Evolutionary conservation across 2,797 vertebrate genomes (phyloP), one percentile per base, ranked within the genome.

Genomic region (Rachycentron canadum): DNA sequence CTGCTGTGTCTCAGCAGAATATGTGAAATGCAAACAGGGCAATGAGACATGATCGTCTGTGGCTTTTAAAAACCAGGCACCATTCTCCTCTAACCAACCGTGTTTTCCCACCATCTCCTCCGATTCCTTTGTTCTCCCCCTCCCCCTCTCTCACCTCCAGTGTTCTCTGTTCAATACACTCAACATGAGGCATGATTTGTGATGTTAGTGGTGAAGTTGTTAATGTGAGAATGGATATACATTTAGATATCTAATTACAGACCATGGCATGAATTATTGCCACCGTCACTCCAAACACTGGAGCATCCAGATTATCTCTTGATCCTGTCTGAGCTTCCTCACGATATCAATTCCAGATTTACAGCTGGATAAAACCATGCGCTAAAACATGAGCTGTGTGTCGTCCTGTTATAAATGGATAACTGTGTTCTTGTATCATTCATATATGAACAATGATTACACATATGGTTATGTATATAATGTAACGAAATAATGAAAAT

Each of bases 81-180:
- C 69, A 6, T 69, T 82, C 72, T 81, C 34, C 69, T 81, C 19
- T 69, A 26, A 58, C 65, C 60, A 50, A 69, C 63, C 74, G 40
- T n/a, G 66, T 89, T 92, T 91, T 86, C 69, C 69, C 85, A 92
- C 79, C 76, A 82, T 78, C 81, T 83, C 72, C 70, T 85, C 75
- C 40, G 73, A 73, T 82, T 89, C 90, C 91, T 94, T 94, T 95
- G 92, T 94, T 95, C 94, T 88, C 50, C 81, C 85, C 86, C 78
- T 89, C 93, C 91, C 90, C 86, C 93, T 83, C 62, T 75, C 56
- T 78, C 80, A 81, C 80, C 77, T 87, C 83, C 81, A 82, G 69
- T 45, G 60, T 55, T 84, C 82, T 76, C 86, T 71, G 86, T 87
- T 91, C 86, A 87, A 86, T 91, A 84, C 77, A 69, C 73, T 79